phyloP scores from a whole-genome alignment of 1,140 invertebrate genomes.

The Drosophila guanche region DNA sequence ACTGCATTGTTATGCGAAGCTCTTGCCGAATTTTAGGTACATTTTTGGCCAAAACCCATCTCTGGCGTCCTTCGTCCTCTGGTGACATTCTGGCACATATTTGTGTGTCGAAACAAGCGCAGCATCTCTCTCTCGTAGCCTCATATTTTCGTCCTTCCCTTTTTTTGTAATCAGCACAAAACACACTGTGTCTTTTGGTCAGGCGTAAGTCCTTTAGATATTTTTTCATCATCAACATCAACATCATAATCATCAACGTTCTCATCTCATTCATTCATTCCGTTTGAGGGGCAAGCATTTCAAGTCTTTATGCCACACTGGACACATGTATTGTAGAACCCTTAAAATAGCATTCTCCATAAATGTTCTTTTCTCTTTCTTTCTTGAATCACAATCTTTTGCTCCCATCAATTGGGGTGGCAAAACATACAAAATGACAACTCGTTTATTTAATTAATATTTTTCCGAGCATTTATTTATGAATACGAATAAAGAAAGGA shows the following conservation, averaged over 20 bases:
- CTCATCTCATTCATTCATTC: conserved; percentile 15
- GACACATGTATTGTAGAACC: neutral
- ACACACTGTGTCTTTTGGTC: conserved; percentile 31
- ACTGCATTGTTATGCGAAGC: conserved; percentile 45
- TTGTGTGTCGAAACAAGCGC: conserved; percentile 9
- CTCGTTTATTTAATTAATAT: conserved; percentile 14
- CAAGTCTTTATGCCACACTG: neutral
- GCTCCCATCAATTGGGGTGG: conserved; percentile 8
- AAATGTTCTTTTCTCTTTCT: too few relatives aligned
- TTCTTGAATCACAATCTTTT: neutral
- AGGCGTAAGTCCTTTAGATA: conserved; percentile 48
- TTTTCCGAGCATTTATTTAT: neutral
- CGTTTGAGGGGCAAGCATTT: neutral
- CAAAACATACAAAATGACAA: conserved; percentile 1
- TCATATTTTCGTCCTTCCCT: conserved; percentile 3
- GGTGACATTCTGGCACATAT: conserved; percentile 47
- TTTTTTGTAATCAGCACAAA: conserved; percentile 32
- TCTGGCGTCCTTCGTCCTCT: conserved; percentile 26
- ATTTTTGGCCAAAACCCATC: conserved; percentile 34
- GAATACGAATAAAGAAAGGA: too few relatives aligned
- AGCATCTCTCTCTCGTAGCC: neutral
- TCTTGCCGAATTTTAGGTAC: conserved; percentile 36
- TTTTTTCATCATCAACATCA: conserved; percentile 20
- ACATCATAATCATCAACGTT: conserved; percentile 6
- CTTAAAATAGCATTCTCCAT: neutral